Evolutionary conservation across 2,113 vertebrate species (phyloP).

Genomic region (Callipepla californica): DNA sequence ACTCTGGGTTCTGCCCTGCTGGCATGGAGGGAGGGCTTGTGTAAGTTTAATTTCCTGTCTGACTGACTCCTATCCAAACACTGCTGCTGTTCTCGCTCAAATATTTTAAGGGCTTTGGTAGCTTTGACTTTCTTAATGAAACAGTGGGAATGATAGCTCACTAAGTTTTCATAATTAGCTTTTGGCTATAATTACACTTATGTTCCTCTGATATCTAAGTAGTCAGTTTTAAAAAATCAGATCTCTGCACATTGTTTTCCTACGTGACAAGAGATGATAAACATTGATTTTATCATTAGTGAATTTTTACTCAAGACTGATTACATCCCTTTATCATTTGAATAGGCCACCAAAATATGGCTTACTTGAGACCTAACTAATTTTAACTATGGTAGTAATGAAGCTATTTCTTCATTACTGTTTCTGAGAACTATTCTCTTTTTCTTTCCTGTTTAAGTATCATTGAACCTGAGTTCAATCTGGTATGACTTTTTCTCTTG

Average conservation of each 20-base stretch:
- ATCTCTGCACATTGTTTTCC: background rate
- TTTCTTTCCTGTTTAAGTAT: background rate
- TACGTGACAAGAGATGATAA: background rate
- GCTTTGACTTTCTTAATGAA: background rate
- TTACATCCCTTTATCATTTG: background rate
- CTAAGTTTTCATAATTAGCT: background rate
- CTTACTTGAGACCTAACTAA: background rate
- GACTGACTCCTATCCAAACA: background rate
- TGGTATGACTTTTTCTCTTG: background rate
- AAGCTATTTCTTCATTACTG: background rate
- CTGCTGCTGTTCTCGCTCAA: background rate
- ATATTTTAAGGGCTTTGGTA: background rate
- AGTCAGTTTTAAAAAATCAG: background rate
- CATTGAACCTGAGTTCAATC: too few relatives aligned
- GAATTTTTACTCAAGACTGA: background rate
- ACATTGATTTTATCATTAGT: background rate
- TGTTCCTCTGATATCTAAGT: background rate
- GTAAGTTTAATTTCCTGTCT: background rate
- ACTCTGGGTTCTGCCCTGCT: background rate
- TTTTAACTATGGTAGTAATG: background rate
- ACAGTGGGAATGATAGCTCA: background rate
- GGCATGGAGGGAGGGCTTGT: background rate
- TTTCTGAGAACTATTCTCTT: background rate
- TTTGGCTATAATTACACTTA: background rate
- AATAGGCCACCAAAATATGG: background rate